These are phyloP conservation scores for Pomatostomus ruficeps DNA, from an alignment of 2,113 vertebrate genomes.

Conservation along the genomic window DNA sequence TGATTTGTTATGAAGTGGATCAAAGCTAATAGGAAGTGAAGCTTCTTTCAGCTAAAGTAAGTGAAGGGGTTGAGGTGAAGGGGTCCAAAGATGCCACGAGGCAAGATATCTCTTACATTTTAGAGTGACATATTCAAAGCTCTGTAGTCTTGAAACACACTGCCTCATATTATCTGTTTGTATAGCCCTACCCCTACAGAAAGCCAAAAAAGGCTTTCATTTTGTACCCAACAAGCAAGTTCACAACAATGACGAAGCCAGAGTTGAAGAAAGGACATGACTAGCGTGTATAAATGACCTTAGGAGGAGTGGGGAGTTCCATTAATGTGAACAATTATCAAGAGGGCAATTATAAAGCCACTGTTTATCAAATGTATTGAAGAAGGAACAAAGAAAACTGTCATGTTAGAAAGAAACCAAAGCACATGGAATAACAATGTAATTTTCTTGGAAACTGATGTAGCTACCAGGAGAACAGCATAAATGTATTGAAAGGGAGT, in stretches of 20 bases:
- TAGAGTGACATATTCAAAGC: neutral
- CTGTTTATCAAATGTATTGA: neutral
- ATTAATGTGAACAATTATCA: neutral
- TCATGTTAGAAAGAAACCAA: neutral
- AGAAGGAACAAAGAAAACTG: neutral
- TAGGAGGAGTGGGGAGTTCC: neutral
- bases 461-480: neutral
- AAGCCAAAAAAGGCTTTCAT: neutral
- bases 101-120: constrained; percentile 10
- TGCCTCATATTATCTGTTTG: neutral
- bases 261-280: neutral
- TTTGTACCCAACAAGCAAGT: neutral
- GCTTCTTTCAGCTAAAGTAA: constrained; percentile 48
- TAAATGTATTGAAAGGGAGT: neutral
- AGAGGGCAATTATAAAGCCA: neutral
- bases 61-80: constrained; percentile 3
- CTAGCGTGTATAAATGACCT: neutral
- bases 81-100: neutral
- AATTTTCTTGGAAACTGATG: neutral
- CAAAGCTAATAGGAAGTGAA: constrained; percentile 61
- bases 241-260: neutral
- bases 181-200: neutral
- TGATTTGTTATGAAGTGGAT: constrained; percentile 48
- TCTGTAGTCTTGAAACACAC: neutral
- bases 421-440: neutral